Evolutionary conservation across 1,140 invertebrate species (phyloP).

Genomic region (Colletes latitarsis): DNA sequence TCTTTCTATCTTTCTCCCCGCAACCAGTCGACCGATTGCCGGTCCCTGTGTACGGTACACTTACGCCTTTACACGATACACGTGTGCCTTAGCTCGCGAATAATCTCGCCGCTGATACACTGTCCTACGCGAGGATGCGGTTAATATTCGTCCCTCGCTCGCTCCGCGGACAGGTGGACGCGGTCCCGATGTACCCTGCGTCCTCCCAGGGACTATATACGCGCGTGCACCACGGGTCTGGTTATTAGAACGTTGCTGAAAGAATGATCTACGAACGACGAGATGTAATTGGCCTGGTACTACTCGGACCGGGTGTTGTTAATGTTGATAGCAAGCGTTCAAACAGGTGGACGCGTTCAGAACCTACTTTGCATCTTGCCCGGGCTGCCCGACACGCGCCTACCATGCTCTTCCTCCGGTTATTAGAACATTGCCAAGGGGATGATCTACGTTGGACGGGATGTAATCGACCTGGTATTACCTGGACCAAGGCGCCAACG

Average conservation of each 20-base stretch:
- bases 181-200: conserved; percentile 11
- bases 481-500: background rate
- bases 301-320: background rate
- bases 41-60: conserved; percentile 40
- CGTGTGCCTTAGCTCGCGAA: conserved; percentile 38
- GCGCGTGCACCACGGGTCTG: background rate
- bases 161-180: conserved; percentile 40
- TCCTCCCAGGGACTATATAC: background rate
- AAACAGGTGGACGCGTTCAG: conserved; percentile 22
- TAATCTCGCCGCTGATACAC: conserved; percentile 44
- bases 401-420: background rate
- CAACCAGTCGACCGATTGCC: conserved; percentile 10
- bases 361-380: background rate
- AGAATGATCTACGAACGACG: conserved; percentile 4
- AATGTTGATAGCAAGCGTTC: background rate
- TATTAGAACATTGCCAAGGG: background rate
- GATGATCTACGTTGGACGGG: background rate
- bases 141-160: conserved; percentile 48
- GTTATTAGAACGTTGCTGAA: conserved; percentile 1
- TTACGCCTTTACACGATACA: conserved; percentile 39
- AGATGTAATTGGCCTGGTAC: background rate
- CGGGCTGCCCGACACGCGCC: background rate
- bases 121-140: conserved; percentile 31
- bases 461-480: background rate
- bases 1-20: background rate